phyloP scores from a whole-genome alignment of 2,888 invertebrate genomes.

The Dryomyza anilis region DNA sequence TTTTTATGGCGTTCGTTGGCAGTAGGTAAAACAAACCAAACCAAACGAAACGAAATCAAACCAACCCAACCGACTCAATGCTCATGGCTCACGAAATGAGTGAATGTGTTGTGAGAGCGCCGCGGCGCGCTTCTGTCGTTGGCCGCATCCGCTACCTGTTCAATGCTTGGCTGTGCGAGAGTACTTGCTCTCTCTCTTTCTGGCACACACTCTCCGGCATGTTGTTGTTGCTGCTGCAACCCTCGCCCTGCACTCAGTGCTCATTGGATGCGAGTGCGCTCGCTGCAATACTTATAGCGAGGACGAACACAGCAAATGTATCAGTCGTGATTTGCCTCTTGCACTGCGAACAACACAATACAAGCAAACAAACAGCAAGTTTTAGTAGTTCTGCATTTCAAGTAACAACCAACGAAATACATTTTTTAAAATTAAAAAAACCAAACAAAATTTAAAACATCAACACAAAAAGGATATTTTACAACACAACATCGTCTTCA shows the following conservation, averaged over 20 bases:
- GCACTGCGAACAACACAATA: conserved; percentile 51
- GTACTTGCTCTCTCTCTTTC: background rate
- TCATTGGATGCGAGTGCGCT: too few relatives aligned
- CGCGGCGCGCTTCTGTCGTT: background rate
- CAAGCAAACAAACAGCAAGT: too few relatives aligned
- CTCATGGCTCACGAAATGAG: too few relatives aligned
- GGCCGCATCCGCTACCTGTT: conserved; percentile 1
- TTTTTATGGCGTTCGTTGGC: too few relatives aligned
- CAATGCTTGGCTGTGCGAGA: too few relatives aligned
- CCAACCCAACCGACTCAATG: too few relatives aligned
- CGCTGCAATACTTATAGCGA: conserved; percentile 49
- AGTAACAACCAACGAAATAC: conserved; percentile 28
- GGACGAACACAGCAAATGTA: conserved; percentile 55
- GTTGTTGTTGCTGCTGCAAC: conserved; percentile 6
- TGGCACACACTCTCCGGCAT: background rate
- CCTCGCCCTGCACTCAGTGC: conserved; percentile 4
- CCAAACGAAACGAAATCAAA: too few relatives aligned
- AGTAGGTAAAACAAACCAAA: too few relatives aligned
- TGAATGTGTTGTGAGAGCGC: background rate
- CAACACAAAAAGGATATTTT: conserved; percentile 35
- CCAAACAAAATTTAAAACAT: conserved; percentile 25
- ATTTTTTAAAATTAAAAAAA: conserved; percentile 19
- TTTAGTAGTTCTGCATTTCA: background rate
- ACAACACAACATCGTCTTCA: conserved; percentile 11
- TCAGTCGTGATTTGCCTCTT: conserved; percentile 62